Base-by-base conservation (phyloP, 2,113 vertebrate genomes). In the Triplophysa tibetana region DNA sequence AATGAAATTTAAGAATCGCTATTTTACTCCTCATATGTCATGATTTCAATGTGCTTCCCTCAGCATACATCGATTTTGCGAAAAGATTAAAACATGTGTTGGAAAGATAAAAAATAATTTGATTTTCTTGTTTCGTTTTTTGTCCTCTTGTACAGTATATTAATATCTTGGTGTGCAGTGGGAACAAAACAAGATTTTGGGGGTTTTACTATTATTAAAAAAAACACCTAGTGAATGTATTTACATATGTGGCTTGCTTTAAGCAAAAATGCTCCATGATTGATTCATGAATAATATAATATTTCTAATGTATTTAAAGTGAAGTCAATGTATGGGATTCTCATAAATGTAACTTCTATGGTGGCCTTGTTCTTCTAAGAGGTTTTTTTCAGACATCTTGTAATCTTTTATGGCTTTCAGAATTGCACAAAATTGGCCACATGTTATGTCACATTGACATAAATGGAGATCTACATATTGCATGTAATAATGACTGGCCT, bases 1-100 rank as follows among this genome's bases (percentile, higher is more conserved):
- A 45, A 75, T 48, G 17, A 1, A 63, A 75, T 75, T 75, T 45
- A 63, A 63, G 4, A 73, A 48, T 48, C 72, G 48, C 24, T 75
- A 23, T 45, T 23, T 63, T 48, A 75, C 21, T 62, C 41, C 56
- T 38, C 58, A 63, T 73, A 26, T 23, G 56, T 21, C 56, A 61
- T 38, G 16, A 21, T 61, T 45, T 14, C 26, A 58, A 4, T 38
- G 52, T 73, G 33, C n/a, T 43, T 60, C n/a, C 54, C 54, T 60
- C 54, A 61, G 54, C 54, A 73, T 38, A 23, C 13, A 60, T 73
- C 23, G 54, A 73, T 73, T 60, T 60, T 24, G 14, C 23, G n/a
- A 58, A 58, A 58, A 58, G 54, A 60, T 73, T 24, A 73, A 58
- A 73, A 60, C 33, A 58, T 16, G 6, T 73, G 50, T 50, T 8